Conservation (phyloP, 2,888 invertebrate species). For the Acrobasis repandana region DNA sequence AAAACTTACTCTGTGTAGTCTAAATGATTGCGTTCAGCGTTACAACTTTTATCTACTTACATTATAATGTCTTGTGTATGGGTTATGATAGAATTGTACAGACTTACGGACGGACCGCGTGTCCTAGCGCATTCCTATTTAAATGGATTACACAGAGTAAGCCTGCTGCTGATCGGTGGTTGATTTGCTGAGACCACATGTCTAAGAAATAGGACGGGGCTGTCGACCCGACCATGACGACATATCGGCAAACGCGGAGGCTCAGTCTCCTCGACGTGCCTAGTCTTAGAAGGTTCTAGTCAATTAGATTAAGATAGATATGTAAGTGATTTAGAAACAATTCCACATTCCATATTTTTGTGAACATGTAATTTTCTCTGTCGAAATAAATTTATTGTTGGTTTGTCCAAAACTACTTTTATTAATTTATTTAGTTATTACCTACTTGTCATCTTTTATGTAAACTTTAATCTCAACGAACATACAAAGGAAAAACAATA, state of each 20-base stretch:
- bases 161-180: neutral
- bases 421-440: too few relatives aligned
- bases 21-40: too few relatives aligned
- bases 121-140: too few relatives aligned
- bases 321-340: conserved; percentile 31
- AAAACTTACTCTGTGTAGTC: too few relatives aligned
- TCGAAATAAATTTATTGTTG: conserved; percentile 44
- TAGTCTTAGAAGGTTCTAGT: conserved; percentile 53
- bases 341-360: conserved; percentile 61
- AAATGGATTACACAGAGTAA: neutral
- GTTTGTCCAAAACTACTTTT: conserved; percentile 33
- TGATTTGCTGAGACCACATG: neutral
- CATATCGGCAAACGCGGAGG: conserved; percentile 45
- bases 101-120: too few relatives aligned
- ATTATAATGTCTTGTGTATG: too few relatives aligned
- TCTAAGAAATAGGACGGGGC: conserved; percentile 5
- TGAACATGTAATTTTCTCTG: conserved; percentile 47
- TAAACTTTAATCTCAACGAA: too few relatives aligned
- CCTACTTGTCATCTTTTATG: too few relatives aligned
- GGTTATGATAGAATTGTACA: too few relatives aligned
- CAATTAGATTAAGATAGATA: conserved; percentile 57
- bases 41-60: too few relatives aligned
- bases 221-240: conserved; percentile 32
- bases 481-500: neutral
- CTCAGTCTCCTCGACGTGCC: conserved; percentile 37